Evolutionary conservation across 1,140 invertebrate genomes (phyloP).

Genomic region (Sweltsa coloradensis): DNA sequence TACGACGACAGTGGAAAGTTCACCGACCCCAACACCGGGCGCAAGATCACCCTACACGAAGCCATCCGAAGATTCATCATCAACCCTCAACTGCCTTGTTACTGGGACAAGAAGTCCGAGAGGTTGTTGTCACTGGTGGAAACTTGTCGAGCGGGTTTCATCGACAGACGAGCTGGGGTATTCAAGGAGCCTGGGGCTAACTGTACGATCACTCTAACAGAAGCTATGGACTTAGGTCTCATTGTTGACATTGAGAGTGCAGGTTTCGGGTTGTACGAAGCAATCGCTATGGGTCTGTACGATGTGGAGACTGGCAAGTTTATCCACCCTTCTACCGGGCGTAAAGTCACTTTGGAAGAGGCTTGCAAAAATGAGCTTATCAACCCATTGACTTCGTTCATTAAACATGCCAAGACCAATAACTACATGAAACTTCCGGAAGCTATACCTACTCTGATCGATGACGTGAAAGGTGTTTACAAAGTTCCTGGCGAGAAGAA

Average conservation of each 20-base stretch:
- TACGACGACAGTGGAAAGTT: constrained; percentile 76
- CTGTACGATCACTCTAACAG: constrained; percentile 47
- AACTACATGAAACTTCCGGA: constrained; percentile 60
- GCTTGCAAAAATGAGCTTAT: constrained; percentile 70
- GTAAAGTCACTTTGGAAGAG: constrained; percentile 62
- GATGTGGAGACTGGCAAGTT: constrained; percentile 57
- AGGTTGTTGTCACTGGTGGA: constrained; percentile 59
- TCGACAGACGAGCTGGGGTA: constrained; percentile 64
- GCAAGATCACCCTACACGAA: constrained; percentile 70
- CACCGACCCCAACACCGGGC: constrained; percentile 58
- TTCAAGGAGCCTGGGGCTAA: constrained; percentile 61
- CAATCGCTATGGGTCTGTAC: constrained; percentile 70
- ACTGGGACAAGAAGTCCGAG: constrained; percentile 58
- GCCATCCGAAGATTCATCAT: constrained; percentile 67
- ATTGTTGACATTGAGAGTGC: constrained; percentile 76
- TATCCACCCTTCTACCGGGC: constrained; percentile 67
- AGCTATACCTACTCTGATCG: constrained; percentile 62
- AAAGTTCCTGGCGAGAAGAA: constrained; percentile 43
- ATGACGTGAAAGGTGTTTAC: constrained; percentile 57
- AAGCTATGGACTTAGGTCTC: constrained; percentile 60
- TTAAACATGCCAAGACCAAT: constrained; percentile 57
- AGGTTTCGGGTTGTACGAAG: constrained; percentile 69
- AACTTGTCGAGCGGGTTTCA: constrained; percentile 66
- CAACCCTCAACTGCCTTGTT: constrained; percentile 65
- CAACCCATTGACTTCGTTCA: constrained; percentile 61